Evolutionary conservation across 92 coral and sea anemone genomes (phyloP).

Genomic region (Palythoa heliodiscus): DNA sequence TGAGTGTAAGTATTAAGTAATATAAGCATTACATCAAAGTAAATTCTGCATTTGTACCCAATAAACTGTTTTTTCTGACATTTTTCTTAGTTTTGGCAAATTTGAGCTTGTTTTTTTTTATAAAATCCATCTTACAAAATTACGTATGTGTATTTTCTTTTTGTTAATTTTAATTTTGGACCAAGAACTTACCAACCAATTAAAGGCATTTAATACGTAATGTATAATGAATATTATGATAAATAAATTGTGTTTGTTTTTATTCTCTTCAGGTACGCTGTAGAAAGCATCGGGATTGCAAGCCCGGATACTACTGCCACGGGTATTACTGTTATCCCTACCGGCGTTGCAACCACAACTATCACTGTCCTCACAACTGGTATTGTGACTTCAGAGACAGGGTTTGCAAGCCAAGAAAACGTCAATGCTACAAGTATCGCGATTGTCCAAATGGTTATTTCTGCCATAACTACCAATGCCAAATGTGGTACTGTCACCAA

Average conservation of each 20-base stretch:
- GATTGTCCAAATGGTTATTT: conserved; percentile 30
- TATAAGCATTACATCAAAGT: too few species aligned
- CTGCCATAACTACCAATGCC: conserved; percentile 6
- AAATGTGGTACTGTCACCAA: not conserved
- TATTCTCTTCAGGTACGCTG: not conserved
- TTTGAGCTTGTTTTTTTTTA: too few species aligned
- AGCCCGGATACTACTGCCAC: conserved; percentile 15
- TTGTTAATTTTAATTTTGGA: too few species aligned
- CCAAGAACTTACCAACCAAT: too few species aligned
- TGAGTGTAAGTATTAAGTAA: too few species aligned
- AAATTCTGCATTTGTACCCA: too few species aligned
- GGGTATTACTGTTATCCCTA: conserved; percentile 4
- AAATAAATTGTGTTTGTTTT: not conserved
- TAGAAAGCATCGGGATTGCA: not conserved
- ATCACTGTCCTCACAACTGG: conserved; percentile 11
- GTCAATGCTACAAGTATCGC: not conserved
- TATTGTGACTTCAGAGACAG: conserved; percentile 10
- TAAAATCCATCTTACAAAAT: too few species aligned
- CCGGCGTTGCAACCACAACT: not conserved
- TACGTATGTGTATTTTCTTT: too few species aligned
- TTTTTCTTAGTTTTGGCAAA: too few species aligned
- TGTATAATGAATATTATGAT: not conserved
- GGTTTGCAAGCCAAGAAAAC: conserved; percentile 30
- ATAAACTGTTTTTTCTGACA: too few species aligned
- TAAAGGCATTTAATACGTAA: too few species aligned